Percentiles rank a stretch among this genome's conserved stretches.
Evolutionary conservation across 2,797 vertebrate genomes (phyloP).

Genomic region (Poecile montanus): DNA sequence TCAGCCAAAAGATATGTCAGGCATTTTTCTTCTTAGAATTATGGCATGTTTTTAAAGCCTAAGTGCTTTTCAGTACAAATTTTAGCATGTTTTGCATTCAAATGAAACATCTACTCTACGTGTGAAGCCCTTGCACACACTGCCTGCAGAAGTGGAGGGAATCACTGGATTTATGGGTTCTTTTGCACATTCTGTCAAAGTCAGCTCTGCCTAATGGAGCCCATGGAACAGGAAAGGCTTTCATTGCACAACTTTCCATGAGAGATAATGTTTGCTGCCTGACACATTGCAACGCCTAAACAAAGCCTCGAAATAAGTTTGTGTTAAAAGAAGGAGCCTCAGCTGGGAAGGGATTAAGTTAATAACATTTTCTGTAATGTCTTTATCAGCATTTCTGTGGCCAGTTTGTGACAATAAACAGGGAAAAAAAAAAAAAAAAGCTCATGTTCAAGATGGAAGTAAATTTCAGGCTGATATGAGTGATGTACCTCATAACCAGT

Average conservation of each 20-base stretch:
- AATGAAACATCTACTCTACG: not conserved
- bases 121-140: not conserved
- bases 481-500: conserved; percentile 64
- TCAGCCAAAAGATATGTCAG: conserved; percentile 39
- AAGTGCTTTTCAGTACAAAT: conserved; percentile 38
- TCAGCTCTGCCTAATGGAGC: conserved; percentile 33
- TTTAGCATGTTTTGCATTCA: conserved; percentile 48
- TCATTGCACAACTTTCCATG: not conserved
- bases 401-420: conserved; percentile 60
- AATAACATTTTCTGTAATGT: conserved; percentile 43
- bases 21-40: conserved; percentile 32
- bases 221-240: not conserved
- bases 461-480: conserved; percentile 61
- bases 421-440: not conserved
- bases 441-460: conserved; percentile 40
- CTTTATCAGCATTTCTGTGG: conserved; percentile 62
- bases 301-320: not conserved
- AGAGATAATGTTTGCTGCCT: not conserved
- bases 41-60: conserved; percentile 34
- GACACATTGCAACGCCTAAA: not conserved
- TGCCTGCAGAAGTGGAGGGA: not conserved
- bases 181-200: not conserved
- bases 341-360: conserved; percentile 9
- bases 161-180: conserved; percentile 19
- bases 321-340: not conserved